Base-by-base conservation (phyloP, 2,797 vertebrate species). In the Arctocebus calabarensis region DNA sequence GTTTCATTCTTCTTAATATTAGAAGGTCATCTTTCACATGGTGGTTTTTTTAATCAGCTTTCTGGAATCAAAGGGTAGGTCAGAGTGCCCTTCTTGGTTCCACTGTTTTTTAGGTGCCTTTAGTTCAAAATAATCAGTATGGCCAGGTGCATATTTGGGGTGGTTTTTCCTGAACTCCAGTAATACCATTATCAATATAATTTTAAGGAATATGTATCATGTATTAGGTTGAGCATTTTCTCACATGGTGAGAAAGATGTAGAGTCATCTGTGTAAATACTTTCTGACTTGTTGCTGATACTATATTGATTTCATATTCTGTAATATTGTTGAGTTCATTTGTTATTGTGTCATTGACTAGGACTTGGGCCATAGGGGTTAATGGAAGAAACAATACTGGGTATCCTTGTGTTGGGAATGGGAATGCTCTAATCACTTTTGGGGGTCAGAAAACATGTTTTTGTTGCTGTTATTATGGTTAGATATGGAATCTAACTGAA, bases 161-260 rank as follows among this genome's bases (percentile, higher is more conserved):
- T 88, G 23, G 16, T 34, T 48, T 48, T 10, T 27, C 57, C 43
- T 64, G 3, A 64, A n/a, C 52, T 75, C 29, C 32, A 52, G 25
- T 86, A 32, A 17, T 12, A 43, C 19, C 29, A n/a, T 74, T 87
- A 34, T 88, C 73, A 55, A 20, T 85, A 57, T 40, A 55, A 43
- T 88, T 88, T 84, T 84, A 78, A 78, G 14, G 32, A 48, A 84
- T 84, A 66, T 94, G 11, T 81, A 23, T 73, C n/a, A 62, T 25
- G 5, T 83, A 29, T 88, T 29, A 66, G 32, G 32, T 77, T 48
- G 17, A 70, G 5, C 17, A 34, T 82, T 8, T 82, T 77, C 77
- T 75, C 45, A n/a, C 64, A 19, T 71, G 57, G 7, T 73, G 40
- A 40, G 40, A 40, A 40, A 40, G 40, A 5, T 40, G 73, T 40